Evolutionary conservation across 2,797 vertebrate genomes (phyloP), one percentile per base, ranked within the genome.

Genomic region (Lophius americanus): DNA sequence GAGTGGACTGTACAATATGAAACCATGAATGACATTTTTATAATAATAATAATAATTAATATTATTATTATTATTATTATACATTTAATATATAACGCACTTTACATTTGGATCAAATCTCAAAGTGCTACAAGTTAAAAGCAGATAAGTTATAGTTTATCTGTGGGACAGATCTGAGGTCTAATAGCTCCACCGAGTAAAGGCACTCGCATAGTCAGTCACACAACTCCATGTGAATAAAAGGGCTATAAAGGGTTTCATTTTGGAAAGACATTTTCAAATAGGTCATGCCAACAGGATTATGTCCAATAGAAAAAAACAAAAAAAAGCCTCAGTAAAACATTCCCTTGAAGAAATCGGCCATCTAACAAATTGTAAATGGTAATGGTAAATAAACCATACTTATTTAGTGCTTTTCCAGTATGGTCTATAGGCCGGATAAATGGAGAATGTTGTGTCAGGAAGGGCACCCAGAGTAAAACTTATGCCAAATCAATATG

Each of bases 1-100:
- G 62, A 74, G 77, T 67, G 49, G 78, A 91, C 88, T 83, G 70
- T 87, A 90, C 87, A 90, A 72, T 84, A 81, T 83, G 75, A 87
- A 86, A 87, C 70, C 81, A 80, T 80, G 75, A 68, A 68, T 74
- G 73, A 64, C 72, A 78, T 78, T 78, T 85, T 87, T 75, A 83
- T 23, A 23, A 23, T 23, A 23, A 23, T 23, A 23, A 23, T 23
- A 23, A 23, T 23, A 1, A 23, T 23, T 23, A 23, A 23, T 23
- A 23, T 23, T 23, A 23, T 23, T 23, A 23, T 23, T 23, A 23
- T 23, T 23, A 23, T 23, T 23, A 23, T 23, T 23, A 23, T 23
- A 23, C 23, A 23, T 23, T 23, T 23, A 23, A 23, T 23, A 1
- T 23, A 23, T 23, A 23, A 23, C 23, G 23, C 23, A 23, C 23